Conservation (phyloP, 2,888 invertebrate species). For the Cybosia mesomella region DNA sequence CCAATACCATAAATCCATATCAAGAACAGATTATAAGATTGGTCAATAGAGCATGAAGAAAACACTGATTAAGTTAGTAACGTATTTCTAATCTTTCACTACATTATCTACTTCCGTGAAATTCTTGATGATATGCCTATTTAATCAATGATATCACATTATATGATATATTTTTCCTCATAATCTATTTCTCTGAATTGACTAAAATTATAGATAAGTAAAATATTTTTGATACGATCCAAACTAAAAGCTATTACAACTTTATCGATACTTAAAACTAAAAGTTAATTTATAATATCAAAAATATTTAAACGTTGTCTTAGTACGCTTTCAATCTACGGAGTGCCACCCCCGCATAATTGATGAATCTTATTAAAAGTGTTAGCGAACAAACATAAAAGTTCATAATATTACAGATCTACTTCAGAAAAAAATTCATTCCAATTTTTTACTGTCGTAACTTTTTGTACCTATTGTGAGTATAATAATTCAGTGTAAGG, state of each 20-base stretch:
- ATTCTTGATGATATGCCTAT: not conserved
- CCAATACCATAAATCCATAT: not conserved
- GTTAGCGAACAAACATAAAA: slow-evolving; percentile 71
- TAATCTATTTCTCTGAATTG: slow-evolving; percentile 2
- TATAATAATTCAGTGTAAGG: not conserved
- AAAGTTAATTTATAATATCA: slow-evolving; percentile 34
- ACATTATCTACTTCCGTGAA: slow-evolving; percentile 2
- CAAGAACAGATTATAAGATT: not conserved
- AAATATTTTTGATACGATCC: not conserved
- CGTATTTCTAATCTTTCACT: not conserved
- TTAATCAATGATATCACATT: not conserved
- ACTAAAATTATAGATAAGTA: not conserved
- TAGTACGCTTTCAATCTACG: slow-evolving; percentile 61
- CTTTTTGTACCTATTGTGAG: not conserved
- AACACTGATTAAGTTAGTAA: not conserved
- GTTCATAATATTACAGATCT: not conserved
- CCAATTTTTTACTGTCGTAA: not conserved
- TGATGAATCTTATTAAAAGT: slow-evolving; percentile 82
- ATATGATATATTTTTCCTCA: slow-evolving; percentile 4
- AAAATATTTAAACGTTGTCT: slow-evolving; percentile 46
- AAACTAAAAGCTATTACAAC: not conserved
- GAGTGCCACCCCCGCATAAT: slow-evolving; percentile 71
- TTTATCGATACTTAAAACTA: not conserved
- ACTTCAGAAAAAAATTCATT: not conserved
- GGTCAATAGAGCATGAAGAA: slow-evolving; percentile 1